Percentiles rank a stretch among this genome's conserved stretches.
phyloP scores from a whole-genome alignment of 2,888 invertebrate genomes.

The Drosophila lacicola region DNA sequence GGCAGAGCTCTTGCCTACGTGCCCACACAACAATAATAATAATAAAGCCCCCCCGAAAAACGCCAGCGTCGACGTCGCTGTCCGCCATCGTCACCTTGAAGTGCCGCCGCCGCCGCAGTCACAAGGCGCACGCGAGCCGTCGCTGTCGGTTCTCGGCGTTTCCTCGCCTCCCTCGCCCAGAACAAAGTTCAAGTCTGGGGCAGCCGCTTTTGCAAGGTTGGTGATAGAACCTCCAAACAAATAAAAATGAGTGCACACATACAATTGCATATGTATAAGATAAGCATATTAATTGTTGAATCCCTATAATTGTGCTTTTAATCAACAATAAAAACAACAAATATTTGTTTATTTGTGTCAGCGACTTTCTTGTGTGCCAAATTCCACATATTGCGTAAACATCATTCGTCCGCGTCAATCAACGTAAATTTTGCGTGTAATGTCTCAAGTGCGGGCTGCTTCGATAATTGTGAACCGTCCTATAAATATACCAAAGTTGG shows the following conservation, averaged over 20 bases:
- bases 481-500: neutral
- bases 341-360: constrained; percentile 33
- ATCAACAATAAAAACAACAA: constrained; percentile 1
- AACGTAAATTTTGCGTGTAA: constrained; percentile 42
- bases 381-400: constrained; percentile 46
- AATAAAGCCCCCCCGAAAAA: constrained; percentile 2
- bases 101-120: constrained; percentile 45
- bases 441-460: constrained; percentile 22
- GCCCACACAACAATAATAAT: constrained; percentile 36
- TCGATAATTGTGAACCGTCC: neutral
- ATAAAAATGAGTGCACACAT: neutral
- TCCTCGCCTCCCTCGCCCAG: constrained; percentile 11
- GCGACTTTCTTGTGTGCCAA: constrained; percentile 9
- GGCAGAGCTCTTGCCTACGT: constrained; percentile 42
- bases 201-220: constrained; percentile 40
- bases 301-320: constrained; percentile 34
- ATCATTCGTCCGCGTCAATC: constrained; percentile 19
- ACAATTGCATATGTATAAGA: neutral
- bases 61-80: constrained; percentile 12
- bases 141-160: constrained; percentile 28
- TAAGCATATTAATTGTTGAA: constrained; percentile 34
- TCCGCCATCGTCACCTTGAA: constrained; percentile 53
- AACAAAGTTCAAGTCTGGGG: constrained; percentile 25
- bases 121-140: constrained; percentile 55
- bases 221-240: constrained; percentile 11